These are phyloP conservation scores for Seriola aureovittata DNA, from an alignment of 2,113 vertebrate species.

Conservation along the genomic window DNA sequence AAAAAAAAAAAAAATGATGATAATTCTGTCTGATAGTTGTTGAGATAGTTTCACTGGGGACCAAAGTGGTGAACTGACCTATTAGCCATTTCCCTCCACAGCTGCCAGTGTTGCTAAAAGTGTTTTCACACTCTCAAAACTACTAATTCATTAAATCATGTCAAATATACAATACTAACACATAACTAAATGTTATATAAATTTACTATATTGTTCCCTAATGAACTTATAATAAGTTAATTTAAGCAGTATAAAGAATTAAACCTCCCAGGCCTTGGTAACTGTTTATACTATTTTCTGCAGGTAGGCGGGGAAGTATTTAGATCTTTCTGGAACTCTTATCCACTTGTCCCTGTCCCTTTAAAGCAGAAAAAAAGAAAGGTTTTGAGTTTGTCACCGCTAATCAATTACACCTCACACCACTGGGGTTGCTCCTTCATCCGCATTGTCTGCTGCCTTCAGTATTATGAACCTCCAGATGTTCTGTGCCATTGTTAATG, in stretches of 20 bases:
- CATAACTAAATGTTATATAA: no score
- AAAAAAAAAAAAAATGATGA: no score
- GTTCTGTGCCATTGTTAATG: slow-evolving; percentile 41
- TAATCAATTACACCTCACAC: slow-evolving; percentile 14
- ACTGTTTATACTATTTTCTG: not conserved
- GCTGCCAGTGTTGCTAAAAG: no score
- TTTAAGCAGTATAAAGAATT: no score
- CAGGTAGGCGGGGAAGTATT: not conserved
- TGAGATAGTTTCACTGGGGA: not conserved
- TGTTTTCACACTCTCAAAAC: no score
- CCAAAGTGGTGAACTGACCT: not conserved
- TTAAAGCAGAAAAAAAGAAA: not conserved
- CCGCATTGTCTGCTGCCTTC: slow-evolving; percentile 25
- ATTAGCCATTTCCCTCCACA: no score
- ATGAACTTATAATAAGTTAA: no score
- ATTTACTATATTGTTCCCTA: no score
- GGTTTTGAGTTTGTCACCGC: not conserved
- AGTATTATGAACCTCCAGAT: slow-evolving; percentile 36
- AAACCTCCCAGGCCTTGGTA: no score
- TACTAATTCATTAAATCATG: no score
- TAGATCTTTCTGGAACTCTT: not conserved
- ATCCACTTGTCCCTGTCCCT: not conserved
- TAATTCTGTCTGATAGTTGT: not conserved
- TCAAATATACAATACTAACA: no score
- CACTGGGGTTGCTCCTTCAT: slow-evolving; percentile 10